phyloP scores from a whole-genome alignment of 2,888 invertebrate species.

The Microctonus hyperodae region DNA sequence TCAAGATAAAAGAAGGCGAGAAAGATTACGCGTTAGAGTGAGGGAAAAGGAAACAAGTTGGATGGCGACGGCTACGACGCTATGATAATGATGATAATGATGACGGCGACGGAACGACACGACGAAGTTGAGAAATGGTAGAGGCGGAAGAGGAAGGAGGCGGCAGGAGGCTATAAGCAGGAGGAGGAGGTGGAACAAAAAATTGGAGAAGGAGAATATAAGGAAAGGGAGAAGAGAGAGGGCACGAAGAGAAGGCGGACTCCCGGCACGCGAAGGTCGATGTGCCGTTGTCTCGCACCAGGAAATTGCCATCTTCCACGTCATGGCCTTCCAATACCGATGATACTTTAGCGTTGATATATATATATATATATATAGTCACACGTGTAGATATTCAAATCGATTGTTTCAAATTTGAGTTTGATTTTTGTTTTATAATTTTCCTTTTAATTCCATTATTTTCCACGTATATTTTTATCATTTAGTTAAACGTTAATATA shows the following conservation, averaged over 20 bases:
- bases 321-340: constrained; percentile 35
- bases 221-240: constrained; percentile 28
- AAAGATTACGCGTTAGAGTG: constrained; percentile 5
- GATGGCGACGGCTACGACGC: constrained; percentile 5
- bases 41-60: background rate
- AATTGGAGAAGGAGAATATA: constrained; percentile 27
- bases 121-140: background rate
- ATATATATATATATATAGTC: constrained; percentile 20
- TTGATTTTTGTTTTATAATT: background rate
- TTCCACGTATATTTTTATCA: background rate
- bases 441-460: background rate
- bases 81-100: constrained; percentile 16
- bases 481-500: background rate
- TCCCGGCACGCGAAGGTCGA: constrained; percentile 57
- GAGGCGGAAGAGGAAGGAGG: constrained; percentile 7
- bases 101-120: background rate
- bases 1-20: background rate
- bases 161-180: background rate
- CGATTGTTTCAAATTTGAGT: constrained; percentile 2
- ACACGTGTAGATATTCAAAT: constrained; percentile 20
- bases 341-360: constrained; percentile 26
- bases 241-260: constrained; percentile 45
- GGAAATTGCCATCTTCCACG: constrained; percentile 43
- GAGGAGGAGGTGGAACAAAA: constrained; percentile 9
- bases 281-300: constrained; percentile 50